phyloP scores from a whole-genome alignment of 2,113 vertebrate genomes.

The Ovis canadensis region DNA sequence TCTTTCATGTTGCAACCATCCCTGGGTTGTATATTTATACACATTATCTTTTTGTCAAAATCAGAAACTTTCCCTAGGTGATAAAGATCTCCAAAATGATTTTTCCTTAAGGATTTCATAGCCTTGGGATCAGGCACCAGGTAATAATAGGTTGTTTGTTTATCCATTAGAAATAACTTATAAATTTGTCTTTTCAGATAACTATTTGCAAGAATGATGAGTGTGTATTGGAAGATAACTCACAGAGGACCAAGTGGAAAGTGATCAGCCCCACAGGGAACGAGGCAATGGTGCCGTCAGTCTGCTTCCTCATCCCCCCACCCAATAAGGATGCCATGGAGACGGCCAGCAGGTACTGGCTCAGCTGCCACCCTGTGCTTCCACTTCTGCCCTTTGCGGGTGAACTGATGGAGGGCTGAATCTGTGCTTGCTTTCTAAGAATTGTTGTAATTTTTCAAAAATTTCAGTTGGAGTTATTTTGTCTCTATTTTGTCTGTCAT shows the following conservation, averaged over 20 bases:
- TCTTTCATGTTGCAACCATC: background rate
- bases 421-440: background rate
- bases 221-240: slow-evolving; percentile 97
- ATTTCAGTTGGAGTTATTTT: background rate
- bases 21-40: background rate
- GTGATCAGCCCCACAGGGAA: slow-evolving; percentile 97
- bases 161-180: slow-evolving; percentile 17
- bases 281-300: slow-evolving; percentile 97
- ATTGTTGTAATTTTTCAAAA: background rate
- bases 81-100: background rate
- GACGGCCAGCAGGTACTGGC: slow-evolving; percentile 88
- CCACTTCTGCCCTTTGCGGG: background rate
- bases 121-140: background rate
- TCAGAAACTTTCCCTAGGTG: background rate
- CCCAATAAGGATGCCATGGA: slow-evolving; percentile 95
- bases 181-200: slow-evolving; percentile 83
- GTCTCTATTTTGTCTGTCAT: background rate
- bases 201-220: slow-evolving; percentile 94
- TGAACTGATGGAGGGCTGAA: background rate
- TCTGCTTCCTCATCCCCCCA: slow-evolving; percentile 93
- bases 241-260: slow-evolving; percentile 98
- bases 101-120: background rate
- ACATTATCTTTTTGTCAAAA: background rate
- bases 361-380: background rate
- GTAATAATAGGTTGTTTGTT: slow-evolving; percentile 6